Conservation (phyloP, 2,113 vertebrate species). For the Nycticebus coucang region DNA sequence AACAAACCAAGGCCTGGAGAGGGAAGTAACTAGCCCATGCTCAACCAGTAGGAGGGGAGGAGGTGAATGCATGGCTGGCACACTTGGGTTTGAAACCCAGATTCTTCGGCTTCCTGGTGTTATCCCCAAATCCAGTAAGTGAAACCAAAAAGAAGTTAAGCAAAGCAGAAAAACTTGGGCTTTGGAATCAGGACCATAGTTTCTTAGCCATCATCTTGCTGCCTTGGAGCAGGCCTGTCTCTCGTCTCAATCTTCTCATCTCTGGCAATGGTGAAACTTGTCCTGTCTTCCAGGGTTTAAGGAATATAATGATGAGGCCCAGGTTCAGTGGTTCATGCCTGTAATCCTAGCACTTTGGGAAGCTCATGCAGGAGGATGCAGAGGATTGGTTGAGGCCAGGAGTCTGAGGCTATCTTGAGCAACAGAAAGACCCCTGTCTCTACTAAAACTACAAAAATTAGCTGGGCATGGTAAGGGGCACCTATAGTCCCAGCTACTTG, state of each 20-base stretch:
- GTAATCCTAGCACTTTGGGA: too few relatives aligned
- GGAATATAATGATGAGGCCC: not conserved
- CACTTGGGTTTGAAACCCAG: not conserved
- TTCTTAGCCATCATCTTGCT: not conserved
- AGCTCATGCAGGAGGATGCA: too few relatives aligned
- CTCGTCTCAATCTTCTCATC: not conserved
- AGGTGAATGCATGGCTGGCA: not conserved
- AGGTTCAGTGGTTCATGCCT: too few relatives aligned
- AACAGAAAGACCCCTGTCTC: too few relatives aligned
- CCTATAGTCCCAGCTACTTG: too few relatives aligned
- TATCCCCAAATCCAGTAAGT: not conserved
- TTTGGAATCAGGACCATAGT: not conserved
- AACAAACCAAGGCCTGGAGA: not conserved
- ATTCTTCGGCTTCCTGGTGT: not conserved
- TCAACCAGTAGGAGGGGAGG: not conserved
- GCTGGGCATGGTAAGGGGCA: too few relatives aligned
- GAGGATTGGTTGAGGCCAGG: too few relatives aligned
- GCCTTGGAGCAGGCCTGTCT: not conserved
- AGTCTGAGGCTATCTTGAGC: too few relatives aligned
- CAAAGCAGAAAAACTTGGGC: not conserved
- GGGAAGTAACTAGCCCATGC: not conserved
- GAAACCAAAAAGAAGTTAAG: not conserved
- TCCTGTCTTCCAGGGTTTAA: not conserved
- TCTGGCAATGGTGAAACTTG: not conserved
- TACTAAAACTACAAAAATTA: too few relatives aligned